A percentile compares a stretch with the other conserved stretches of the same genome.
phyloP scores from a whole-genome alignment of 1,140 invertebrate species.

The Polypedilum vanderplanki region DNA sequence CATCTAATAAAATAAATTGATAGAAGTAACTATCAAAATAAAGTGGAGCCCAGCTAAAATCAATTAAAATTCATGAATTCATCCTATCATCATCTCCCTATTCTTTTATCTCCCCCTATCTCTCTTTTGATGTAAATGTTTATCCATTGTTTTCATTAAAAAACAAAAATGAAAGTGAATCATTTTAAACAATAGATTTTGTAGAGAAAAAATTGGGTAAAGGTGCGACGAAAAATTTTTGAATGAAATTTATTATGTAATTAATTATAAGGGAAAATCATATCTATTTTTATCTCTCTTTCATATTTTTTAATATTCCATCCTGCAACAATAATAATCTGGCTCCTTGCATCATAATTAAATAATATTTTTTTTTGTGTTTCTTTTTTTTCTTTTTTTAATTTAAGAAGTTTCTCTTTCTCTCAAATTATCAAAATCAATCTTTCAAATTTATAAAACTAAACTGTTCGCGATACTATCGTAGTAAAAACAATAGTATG shows the following conservation, averaged over 20 bases:
- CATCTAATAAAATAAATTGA: too few species aligned
- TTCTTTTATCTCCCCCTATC: neutral
- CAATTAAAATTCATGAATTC: too few species aligned
- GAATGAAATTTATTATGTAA: neutral
- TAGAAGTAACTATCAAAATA: too few species aligned
- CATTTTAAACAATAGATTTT: neutral
- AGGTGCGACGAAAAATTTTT: conserved; percentile 26
- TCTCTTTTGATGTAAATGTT: neutral
- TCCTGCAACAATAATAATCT: neutral
- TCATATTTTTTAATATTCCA: neutral
- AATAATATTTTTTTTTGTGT: conserved; percentile 25
- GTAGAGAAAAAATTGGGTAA: neutral
- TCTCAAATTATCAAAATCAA: conserved; percentile 10
- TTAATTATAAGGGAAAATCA: neutral
- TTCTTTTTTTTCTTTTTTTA: conserved; percentile 28
- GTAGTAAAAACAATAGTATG: neutral
- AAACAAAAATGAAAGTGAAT: neutral
- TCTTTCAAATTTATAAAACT: neutral
- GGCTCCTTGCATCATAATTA: conserved; percentile 21
- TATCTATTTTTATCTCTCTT: neutral
- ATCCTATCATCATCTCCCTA: too few species aligned
- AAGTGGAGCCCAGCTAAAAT: too few species aligned
- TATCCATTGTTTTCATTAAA: neutral
- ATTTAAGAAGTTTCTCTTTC: conserved; percentile 24
- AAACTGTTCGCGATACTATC: neutral